Conservation (phyloP, 2,888 invertebrate species). For the Hymenopus coronatus region DNA sequence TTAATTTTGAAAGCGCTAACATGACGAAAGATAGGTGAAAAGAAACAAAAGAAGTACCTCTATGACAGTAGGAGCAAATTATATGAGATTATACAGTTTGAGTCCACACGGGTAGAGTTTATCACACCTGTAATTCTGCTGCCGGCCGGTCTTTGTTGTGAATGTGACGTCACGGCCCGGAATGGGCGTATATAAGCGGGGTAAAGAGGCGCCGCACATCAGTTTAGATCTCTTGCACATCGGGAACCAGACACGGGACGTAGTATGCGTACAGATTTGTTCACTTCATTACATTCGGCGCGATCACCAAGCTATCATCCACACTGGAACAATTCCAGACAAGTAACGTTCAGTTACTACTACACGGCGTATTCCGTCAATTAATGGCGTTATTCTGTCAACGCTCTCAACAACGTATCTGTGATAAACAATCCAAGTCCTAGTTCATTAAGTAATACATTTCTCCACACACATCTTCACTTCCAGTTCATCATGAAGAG, state of each 20-base stretch:
- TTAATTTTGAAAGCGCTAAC: no score
- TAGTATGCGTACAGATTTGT: conserved; percentile 10
- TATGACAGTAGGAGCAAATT: no score
- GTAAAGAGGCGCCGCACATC: neutral
- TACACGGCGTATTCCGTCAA: conserved; percentile 24
- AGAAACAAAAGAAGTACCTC: no score
- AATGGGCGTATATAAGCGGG: neutral
- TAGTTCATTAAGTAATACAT: neutral
- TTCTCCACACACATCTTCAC: neutral
- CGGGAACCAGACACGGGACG: neutral
- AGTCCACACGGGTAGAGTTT: no score
- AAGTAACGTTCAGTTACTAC: conserved; percentile 27
- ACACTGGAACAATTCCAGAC: conserved; percentile 26
- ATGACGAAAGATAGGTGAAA: no score
- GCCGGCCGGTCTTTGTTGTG: neutral
- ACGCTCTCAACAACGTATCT: neutral
- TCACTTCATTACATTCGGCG: neutral
- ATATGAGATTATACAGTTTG: no score
- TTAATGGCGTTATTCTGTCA: neutral
- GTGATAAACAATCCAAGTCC: neutral
- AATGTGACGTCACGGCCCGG: conserved; percentile 6
- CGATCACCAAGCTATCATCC: conserved; percentile 2
- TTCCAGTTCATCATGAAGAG: conserved; percentile 21
- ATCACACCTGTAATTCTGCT: no score
- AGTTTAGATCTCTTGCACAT: neutral